Conservation (phyloP, 2,797 vertebrate genomes). For the Alcedo quadribrachys region DNA sequence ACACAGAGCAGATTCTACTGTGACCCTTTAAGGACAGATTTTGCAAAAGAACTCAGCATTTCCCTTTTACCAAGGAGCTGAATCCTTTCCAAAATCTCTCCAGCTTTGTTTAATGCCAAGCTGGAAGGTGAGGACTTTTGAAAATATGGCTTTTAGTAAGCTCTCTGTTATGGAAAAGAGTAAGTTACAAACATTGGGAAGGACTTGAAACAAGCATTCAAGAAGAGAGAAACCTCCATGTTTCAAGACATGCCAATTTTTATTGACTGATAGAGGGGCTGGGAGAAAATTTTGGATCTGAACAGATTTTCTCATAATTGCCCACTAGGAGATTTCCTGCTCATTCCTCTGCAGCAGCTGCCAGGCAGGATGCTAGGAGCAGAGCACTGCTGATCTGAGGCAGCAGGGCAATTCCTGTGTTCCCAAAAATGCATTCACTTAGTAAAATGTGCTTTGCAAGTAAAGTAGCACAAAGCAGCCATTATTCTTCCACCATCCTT, state of each 20-base stretch:
- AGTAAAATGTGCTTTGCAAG: conserved; percentile 48
- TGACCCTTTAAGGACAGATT: conserved; percentile 42
- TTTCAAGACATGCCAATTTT: conserved; percentile 33
- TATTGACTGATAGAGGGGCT: neutral
- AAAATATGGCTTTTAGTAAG: neutral
- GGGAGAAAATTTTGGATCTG: neutral
- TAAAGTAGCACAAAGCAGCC: conserved; percentile 14
- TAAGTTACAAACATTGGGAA: neutral
- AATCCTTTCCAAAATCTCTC: conserved; percentile 14
- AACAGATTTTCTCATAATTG: conserved; percentile 51
- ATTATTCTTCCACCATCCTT: neutral
- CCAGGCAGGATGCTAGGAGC: conserved; percentile 45
- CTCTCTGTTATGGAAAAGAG: neutral
- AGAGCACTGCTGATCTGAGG: conserved; percentile 52
- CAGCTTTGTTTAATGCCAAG: neutral
- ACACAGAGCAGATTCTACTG: conserved; percentile 19
- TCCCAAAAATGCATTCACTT: conserved; percentile 40
- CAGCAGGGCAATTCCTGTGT: conserved; percentile 23
- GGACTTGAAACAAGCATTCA: neutral
- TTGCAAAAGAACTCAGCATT: neutral
- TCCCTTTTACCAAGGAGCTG: neutral
- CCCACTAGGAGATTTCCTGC: conserved; percentile 54
- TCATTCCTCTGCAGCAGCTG: conserved; percentile 40
- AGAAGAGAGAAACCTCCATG: neutral
- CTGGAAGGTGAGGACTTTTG: neutral